Base-by-base conservation (phyloP, 2,888 invertebrate genomes). In the Chydorus sphaericus region DNA sequence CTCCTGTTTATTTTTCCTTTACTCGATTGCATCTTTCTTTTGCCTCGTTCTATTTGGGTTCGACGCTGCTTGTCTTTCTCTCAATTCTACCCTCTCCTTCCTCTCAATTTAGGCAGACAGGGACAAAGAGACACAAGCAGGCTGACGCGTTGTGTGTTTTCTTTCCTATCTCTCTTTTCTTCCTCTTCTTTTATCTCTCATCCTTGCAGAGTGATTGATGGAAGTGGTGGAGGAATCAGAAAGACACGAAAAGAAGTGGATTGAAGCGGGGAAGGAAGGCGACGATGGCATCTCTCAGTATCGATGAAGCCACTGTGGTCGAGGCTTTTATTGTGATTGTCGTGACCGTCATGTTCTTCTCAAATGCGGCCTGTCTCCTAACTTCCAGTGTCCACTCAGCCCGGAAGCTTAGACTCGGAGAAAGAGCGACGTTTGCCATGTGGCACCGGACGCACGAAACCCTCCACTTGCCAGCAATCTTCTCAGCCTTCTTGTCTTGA, bases 301-400 rank as follows among this genome's bases (percentile, higher is more conserved):
- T 50, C 56, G 48, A 26, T 57, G 57, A 39, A 48, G 48, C 23
- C 39, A 33, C 18, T 57, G 57, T 48, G 57, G 53, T n/a, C 54
- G 54, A 31, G 33, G 39, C 48, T 57, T 54, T 48, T 29, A 23
- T 20, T 54, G 54, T 16, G 31, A 57, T 54, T 48, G 36, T 48
- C 48, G 48, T 28, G 44, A 54, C 26, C 57, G 54, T 48, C 57
- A 57, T 48, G n/a, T 36, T 20, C 48, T 33, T 20, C 28, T 54
- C 54, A 54, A 57, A 37, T 57, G 57, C 49, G 57, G 57, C 29
- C 53, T 28, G 48, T 29, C 48, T n/a, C 54, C 39, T 29, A 38
- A 44, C 28, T 57, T 57, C 36, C 31, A 18, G 29, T 57, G 57
- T 55, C 49, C 54, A 7, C 18, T 54, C 48, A 54, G 57, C 48